Conservation (phyloP, 1,140 invertebrate genomes). For the Drosophila obscura region DNA sequence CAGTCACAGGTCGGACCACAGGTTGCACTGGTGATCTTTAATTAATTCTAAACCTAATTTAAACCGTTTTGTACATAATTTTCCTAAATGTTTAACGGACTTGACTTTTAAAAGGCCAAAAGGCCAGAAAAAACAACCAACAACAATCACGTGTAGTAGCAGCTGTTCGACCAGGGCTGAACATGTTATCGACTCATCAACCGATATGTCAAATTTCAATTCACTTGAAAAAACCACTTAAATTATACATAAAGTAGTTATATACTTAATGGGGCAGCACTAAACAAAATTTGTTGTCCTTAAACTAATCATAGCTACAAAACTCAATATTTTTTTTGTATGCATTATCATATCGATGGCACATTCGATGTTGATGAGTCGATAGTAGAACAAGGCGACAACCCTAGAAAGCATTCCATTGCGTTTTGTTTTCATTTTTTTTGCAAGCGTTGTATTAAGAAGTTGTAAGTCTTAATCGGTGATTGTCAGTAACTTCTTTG, state of each 20-base stretch:
- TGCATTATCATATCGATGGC: background rate
- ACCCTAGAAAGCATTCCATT: constrained; percentile 46
- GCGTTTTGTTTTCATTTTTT: constrained; percentile 40
- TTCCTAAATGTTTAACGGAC: constrained; percentile 20
- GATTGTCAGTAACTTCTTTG: background rate
- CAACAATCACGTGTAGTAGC: constrained; percentile 64
- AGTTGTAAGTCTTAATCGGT: constrained; percentile 8
- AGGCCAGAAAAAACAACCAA: constrained; percentile 17
- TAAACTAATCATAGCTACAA: background rate
- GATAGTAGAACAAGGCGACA: constrained; percentile 29
- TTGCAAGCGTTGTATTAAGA: constrained; percentile 43
- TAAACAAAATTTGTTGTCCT: background rate
- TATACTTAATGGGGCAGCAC: background rate
- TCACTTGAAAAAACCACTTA: too few relatives aligned
- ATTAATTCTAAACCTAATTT: background rate
- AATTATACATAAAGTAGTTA: too few relatives aligned
- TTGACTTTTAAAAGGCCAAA: constrained; percentile 46
- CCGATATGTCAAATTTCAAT: too few relatives aligned
- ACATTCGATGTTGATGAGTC: constrained; percentile 5
- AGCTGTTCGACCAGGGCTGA: constrained; percentile 40
- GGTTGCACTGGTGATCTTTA: background rate
- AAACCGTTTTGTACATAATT: constrained; percentile 30
- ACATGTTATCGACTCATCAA: too few relatives aligned
- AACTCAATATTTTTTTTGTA: background rate
- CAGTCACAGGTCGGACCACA: constrained; percentile 25